These are phyloP conservation scores for Hylia prasina DNA, from an alignment of 2,113 vertebrate genomes.

Conservation along the genomic window DNA sequence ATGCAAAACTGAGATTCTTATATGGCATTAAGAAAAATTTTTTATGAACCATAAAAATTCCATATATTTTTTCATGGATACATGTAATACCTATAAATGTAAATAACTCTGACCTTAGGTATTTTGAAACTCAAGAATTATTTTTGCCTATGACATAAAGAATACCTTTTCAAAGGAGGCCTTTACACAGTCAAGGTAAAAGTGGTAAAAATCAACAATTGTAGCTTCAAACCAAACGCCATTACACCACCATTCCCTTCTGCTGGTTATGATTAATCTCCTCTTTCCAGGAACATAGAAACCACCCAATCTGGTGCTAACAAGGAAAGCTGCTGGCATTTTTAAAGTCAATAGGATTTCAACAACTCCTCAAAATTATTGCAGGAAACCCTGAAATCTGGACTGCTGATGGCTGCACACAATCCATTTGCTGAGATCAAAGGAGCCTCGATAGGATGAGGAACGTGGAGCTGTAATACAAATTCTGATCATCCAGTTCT, in stretches of 20 bases:
- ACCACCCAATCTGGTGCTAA: not conserved
- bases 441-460: not conserved
- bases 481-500: not conserved
- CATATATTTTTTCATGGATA: not conserved
- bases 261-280: not conserved
- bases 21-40: not conserved
- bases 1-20: not conserved
- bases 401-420: not conserved
- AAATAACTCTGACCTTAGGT: not conserved
- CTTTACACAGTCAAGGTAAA: not conserved
- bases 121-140: not conserved
- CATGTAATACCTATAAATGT: not conserved
- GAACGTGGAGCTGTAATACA: accelerated
- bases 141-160: not conserved
- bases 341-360: not conserved
- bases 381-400: not conserved
- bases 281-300: not conserved
- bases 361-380: not conserved
- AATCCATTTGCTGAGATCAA: not conserved
- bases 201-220: not conserved
- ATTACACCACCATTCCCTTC: not conserved
- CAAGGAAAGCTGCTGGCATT: not conserved
- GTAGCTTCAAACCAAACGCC: not conserved
- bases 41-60: not conserved
- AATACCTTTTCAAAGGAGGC: not conserved